Evolutionary conservation across 1,140 invertebrate genomes (phyloP), one percentile per base, ranked within the genome.

Genomic region (Ladona fulva): DNA sequence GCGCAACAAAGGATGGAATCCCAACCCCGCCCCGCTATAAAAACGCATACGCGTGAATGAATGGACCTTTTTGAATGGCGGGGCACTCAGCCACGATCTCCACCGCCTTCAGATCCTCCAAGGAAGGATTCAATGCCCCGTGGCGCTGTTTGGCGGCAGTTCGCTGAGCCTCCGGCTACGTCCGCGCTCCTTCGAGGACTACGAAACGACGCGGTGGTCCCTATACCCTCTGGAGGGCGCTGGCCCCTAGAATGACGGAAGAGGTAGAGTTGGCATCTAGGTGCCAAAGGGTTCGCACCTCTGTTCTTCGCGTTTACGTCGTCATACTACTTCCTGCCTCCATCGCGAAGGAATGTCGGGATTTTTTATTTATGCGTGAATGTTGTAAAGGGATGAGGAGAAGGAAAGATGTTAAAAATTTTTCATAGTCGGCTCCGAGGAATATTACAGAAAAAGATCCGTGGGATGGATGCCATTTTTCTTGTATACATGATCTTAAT

Each of bases 201-300:
- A n/a, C n/a, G n/a, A n/a, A n/a, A n/a, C n/a, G 8, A 37, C 8
- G 29, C 29, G 29, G 29, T 37, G 29, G 29, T 37, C 29, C 29
- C 8, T n/a, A n/a, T n/a, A n/a, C n/a, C n/a, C n/a, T n/a, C n/a
- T n/a, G n/a, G n/a, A n/a, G n/a, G n/a, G n/a, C n/a, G n/a, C n/a
- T n/a, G n/a, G n/a, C n/a, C n/a, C n/a, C n/a, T n/a, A n/a, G n/a
- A n/a, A n/a, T n/a, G n/a, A n/a, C n/a, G n/a, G n/a, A n/a, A n/a
- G n/a, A n/a, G 8, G 29, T 8, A 66, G 52, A 66, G 52, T 66
- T 66, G 3, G 52, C 52, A 66, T 16, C 16, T 66, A 66, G 52
- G 52, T 66, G 52, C 12, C 52, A 66, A 66, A 66, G 52, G 52
- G 52, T 66, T 66, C 52, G 52, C 52, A 66, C 52, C 52, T 66